phyloP scores from a whole-genome alignment of 2,888 invertebrate species.

The Choreutis nemorana region DNA sequence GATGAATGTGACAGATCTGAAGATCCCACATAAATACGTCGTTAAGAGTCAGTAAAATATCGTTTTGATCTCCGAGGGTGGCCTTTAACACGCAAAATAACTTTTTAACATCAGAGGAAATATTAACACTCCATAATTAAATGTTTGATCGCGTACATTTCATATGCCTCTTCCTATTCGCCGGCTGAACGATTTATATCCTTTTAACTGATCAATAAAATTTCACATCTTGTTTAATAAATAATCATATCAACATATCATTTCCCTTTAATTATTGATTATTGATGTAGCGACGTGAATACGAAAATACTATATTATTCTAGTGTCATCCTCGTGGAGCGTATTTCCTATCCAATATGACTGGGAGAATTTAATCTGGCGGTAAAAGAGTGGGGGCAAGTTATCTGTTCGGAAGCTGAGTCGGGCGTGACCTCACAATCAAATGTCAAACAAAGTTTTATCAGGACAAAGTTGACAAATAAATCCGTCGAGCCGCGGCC shows the following conservation, averaged over 20 bases:
- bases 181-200: too few relatives aligned
- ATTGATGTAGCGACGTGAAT: too few relatives aligned
- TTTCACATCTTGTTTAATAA: too few relatives aligned
- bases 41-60: conserved; percentile 52
- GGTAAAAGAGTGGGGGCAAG: conserved; percentile 29
- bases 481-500: conserved; percentile 37
- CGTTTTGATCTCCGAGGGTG: conserved; percentile 38
- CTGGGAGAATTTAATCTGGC: conserved; percentile 33
- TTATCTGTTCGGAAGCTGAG: conserved; percentile 32
- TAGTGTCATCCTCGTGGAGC: too few relatives aligned
- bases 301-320: too few relatives aligned
- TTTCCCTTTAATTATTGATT: too few relatives aligned
- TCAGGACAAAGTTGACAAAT: conserved; percentile 60
- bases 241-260: too few relatives aligned
- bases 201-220: too few relatives aligned
- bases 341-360: conserved; percentile 23
- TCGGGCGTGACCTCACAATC: conserved; percentile 52
- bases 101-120: background rate
- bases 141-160: too few relatives aligned
- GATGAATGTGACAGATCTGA: conserved; percentile 27
- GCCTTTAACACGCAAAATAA: conserved; percentile 17
- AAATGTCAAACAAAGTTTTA: conserved; percentile 61
- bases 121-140: too few relatives aligned
- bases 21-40: conserved; percentile 49
- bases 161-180: too few relatives aligned